Conservation (phyloP, 2,113 vertebrate genomes). For the Myanophis thanlyinensis region DNA sequence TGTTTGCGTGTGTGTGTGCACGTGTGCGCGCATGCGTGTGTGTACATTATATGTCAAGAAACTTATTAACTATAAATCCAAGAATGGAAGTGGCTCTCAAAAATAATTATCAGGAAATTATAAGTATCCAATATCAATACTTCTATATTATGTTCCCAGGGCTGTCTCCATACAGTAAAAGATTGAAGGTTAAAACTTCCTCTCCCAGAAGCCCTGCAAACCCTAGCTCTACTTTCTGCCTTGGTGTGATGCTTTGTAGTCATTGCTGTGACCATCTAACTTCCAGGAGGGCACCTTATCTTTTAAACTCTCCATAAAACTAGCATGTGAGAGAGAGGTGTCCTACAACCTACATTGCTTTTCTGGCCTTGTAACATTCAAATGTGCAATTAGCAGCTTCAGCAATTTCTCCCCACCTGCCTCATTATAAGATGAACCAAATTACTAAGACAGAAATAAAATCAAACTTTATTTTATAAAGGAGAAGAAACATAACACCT, state of each 20-base stretch:
- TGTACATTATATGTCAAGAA: not conserved
- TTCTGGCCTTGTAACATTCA: not conserved
- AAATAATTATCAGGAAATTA: not conserved
- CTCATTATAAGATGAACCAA: not conserved
- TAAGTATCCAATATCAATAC: not conserved
- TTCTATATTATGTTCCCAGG: not conserved
- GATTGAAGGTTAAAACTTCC: not conserved
- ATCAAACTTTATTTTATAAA: not conserved
- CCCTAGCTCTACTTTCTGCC: not conserved
- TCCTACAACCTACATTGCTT: not conserved
- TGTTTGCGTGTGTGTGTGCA: not conserved
- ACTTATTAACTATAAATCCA: not conserved
- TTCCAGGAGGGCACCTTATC: not conserved
- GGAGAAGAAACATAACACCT: not conserved
- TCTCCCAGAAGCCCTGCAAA: not conserved
- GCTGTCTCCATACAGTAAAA: not conserved
- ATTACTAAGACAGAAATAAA: not conserved
- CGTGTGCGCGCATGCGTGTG: too few relatives aligned
- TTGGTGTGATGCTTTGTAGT: not conserved
- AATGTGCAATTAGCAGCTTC: not conserved
- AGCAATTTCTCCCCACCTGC: not conserved
- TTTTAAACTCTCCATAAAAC: not conserved
- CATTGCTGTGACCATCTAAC: not conserved
- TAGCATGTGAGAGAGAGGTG: not conserved
- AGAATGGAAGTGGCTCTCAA: not conserved